phyloP scores from a whole-genome alignment of 30 jellyfish, hydroid and myxozoan species.

The Aurelia aurita region DNA sequence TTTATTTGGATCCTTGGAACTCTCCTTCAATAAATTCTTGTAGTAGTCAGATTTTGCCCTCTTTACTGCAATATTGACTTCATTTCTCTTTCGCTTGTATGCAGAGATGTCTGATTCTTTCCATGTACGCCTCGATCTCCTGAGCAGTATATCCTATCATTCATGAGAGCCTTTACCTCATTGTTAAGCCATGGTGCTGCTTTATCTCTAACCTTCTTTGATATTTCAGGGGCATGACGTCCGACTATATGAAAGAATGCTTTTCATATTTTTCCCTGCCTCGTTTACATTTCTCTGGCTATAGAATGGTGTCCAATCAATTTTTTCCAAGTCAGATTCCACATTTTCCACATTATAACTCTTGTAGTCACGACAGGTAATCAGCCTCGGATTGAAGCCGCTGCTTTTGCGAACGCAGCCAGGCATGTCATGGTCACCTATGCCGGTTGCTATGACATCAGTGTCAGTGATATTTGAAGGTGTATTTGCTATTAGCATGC shows the following conservation, averaged over 20 bases:
- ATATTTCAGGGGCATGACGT: constrained; percentile 58
- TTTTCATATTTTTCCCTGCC: constrained; percentile 52
- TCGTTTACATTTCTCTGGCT: constrained; percentile 54
- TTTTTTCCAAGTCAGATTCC: constrained; percentile 51
- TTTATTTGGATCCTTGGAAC: no score
- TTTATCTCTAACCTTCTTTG: constrained; percentile 49
- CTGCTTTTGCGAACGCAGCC: constrained; percentile 49
- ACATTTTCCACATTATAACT: not conserved
- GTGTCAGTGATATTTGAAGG: constrained; percentile 20
- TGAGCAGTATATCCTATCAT: constrained; percentile 52
- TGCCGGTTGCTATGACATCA: constrained; percentile 56
- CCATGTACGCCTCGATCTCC: constrained; percentile 42
- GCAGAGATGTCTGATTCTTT: constrained; percentile 4
- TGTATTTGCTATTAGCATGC: no score
- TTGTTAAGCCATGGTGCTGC: constrained; percentile 63
- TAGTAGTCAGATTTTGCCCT: constrained; percentile 33
- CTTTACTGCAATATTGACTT: constrained; percentile 49
- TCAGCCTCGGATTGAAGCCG: constrained; percentile 31
- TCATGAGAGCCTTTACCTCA: constrained; percentile 48
- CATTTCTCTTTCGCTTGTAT: constrained; percentile 45
- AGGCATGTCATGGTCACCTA: constrained; percentile 50
- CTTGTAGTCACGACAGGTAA: constrained; percentile 55
- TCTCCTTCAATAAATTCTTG: constrained; percentile 14
- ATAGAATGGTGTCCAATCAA: constrained; percentile 45
- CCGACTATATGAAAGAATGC: constrained; percentile 42